Base-by-base conservation (phyloP, 2,113 vertebrate species). In the Martes martes region DNA sequence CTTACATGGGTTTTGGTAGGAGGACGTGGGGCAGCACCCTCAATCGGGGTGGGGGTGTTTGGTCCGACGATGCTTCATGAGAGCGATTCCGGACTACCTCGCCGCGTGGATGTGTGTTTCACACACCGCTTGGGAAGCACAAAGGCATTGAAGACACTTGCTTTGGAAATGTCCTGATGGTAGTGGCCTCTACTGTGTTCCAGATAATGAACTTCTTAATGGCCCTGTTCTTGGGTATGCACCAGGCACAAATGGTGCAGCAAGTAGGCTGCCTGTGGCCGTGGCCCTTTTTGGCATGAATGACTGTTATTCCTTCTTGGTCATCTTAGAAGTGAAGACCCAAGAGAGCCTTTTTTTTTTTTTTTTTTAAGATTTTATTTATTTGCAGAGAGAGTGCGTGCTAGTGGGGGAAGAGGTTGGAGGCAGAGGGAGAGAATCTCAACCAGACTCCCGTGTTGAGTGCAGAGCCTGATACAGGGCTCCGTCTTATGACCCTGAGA, bases 201-300 rank as follows among this genome's bases (percentile, higher is more conserved):
- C 99, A 99, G 97, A 99, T 99, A 92, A 99, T 99, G 78, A 99
- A 99, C 95, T 99, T 99, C 98, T 99, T 99, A 98, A 99, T 99
- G 95, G 99, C 99, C 97, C 99, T 99, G 98, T 99, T 99, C 98
- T 99, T 99, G 76, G 99, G 99, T 42, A 99, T 99, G 86, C 99
- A 99, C 47, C 99, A 99, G 96, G 99, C 99, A 92, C 99, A 99
- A 98, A 99, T 99, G 65, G 99, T 99, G 98, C 99, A 99, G 96
- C 99, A 99, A 96, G 99, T 99, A 87, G 99, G 99, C 99, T 99
- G 99, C 96, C 99, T 99, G 1, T 99, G 99, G 23, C 99, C 99
- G 15, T 99, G 99, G 98, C 99, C 99, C 98, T 99, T 99, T 98
- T 99, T 99, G 52, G 99, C 99, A 28, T 99, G 99, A 4, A 28